Percentiles rank a stretch among this genome's conserved stretches.
phyloP scores from a whole-genome alignment of 2,113 vertebrate genomes.

The Eira barbara region DNA sequence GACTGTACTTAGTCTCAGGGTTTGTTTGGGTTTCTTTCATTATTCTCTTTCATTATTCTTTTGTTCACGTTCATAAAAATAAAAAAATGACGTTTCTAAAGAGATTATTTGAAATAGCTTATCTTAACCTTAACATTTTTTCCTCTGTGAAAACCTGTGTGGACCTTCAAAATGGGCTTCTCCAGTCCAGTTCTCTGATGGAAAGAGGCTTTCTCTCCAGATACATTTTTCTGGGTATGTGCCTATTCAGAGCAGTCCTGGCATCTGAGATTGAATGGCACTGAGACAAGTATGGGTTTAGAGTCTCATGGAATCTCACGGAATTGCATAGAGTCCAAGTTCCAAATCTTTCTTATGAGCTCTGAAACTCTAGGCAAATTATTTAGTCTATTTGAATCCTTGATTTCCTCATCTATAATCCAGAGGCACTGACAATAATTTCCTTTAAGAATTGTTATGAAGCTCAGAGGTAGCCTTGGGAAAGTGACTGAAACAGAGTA shows the following conservation, averaged over 20 bases:
- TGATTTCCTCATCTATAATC: not conserved
- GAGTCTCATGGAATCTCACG: not conserved
- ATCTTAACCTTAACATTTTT: not conserved
- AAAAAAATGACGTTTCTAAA: not conserved
- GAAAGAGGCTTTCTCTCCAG: not conserved
- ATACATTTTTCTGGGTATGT: not conserved
- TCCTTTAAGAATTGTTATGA: not conserved
- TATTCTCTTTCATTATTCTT: not conserved
- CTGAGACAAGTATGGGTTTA: not conserved
- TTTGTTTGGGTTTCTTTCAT: not conserved
- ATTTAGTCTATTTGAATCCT: not conserved
- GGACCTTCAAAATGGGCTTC: constrained; percentile 7
- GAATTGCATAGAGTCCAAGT: not conserved
- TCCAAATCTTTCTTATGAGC: not conserved
- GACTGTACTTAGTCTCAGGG: not conserved
- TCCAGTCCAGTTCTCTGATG: not conserved
- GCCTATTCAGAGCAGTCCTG: not conserved
- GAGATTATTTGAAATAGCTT: not conserved
- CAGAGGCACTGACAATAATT: not conserved
- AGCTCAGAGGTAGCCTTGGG: not conserved
- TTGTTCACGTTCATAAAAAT: constrained; percentile 37
- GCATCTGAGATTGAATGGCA: not conserved
- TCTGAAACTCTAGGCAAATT: not conserved
- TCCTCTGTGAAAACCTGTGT: not conserved
- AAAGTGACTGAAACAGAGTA: not conserved